Evolutionary conservation across 2,113 vertebrate species (phyloP).

Genomic region (human): GRCh38 chr3:174251501-174252000

Average conservation of each 20-base stretch:
- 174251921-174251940: background rate
- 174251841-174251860: slow-evolving; percentile 25
- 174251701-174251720: slow-evolving; percentile 72
- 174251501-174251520: background rate
- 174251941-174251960: slow-evolving; percentile 46
- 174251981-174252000: slow-evolving; percentile 18
- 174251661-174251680: slow-evolving; percentile 55
- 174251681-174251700: slow-evolving; percentile 67
- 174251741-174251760: slow-evolving; percentile 45
- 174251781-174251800: background rate
- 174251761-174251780: slow-evolving; percentile 43
- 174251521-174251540: background rate
- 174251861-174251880: slow-evolving; percentile 58
- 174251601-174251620: background rate
- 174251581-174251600: background rate
- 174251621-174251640: slow-evolving; percentile 23
- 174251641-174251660: slow-evolving; percentile 33
- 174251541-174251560: background rate
- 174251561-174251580: background rate
- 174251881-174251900: slow-evolving; percentile 62
- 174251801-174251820: slow-evolving; percentile 35
- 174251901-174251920: background rate
- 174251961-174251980: slow-evolving; percentile 34
- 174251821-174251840: slow-evolving; percentile 45
- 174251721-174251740: slow-evolving; percentile 57